A percentile compares a stretch with the other conserved stretches of the same genome.
Evolutionary conservation across 2,113 vertebrate species (phyloP).

Genomic region (Astur gentilis): DNA sequence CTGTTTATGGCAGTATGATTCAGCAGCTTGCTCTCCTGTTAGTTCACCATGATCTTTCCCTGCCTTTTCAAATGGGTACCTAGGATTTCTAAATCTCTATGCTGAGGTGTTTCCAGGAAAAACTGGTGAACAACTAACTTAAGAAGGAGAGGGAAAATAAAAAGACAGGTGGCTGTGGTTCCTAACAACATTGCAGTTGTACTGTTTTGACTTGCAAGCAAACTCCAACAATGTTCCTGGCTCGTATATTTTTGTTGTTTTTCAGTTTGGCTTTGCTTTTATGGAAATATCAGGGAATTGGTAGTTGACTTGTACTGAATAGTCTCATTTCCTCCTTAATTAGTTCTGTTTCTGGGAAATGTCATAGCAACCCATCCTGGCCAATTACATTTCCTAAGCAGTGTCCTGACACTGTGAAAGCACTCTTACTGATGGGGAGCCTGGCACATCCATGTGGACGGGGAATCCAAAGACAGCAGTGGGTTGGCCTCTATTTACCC

Average conservation of each 20-base stretch:
- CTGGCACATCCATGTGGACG: not conserved
- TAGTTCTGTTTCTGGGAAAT: not conserved
- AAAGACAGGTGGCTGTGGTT: not conserved
- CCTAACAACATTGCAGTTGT: not conserved
- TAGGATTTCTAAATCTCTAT: not conserved
- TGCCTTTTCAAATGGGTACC: not conserved
- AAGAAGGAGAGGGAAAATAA: not conserved
- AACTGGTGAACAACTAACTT: not conserved
- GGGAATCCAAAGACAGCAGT: not conserved
- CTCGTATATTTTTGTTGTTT: not conserved
- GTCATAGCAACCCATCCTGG: not conserved
- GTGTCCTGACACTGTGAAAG: not conserved
- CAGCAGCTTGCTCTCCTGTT: not conserved
- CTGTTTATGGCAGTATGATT: not conserved
- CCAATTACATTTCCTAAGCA: not conserved
- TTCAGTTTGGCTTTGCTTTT: rapidly evolving
- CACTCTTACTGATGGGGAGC: not conserved
- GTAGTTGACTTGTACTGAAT: not conserved
- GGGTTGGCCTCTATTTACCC: not conserved
- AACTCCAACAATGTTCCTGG: not conserved
- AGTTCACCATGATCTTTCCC: not conserved
- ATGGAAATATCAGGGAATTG: not conserved
- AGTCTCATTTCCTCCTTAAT: not conserved
- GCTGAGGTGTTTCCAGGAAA: not conserved
- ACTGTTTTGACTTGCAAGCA: not conserved